Base-by-base conservation (phyloP, 1,140 invertebrate genomes). In the Drosophila tsacasi region DNA sequence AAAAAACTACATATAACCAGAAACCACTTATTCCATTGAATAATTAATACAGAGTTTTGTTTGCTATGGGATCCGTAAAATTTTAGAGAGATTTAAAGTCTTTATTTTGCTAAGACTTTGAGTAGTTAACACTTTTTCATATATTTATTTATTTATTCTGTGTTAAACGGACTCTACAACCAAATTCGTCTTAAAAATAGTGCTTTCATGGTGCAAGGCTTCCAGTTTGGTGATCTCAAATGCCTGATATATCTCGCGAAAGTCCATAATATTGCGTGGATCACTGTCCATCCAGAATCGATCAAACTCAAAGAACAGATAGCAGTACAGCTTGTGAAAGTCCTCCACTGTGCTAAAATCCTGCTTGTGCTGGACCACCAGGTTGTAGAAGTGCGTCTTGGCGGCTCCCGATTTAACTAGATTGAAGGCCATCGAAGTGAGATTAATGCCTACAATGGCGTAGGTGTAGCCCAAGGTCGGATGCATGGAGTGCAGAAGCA, bases 271-370 rank as follows among this genome's bases (percentile, higher is more conserved):
- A 93, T 98, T 97, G 68, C 95, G 95, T 1, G 98, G 98, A 86
- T 98, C 98, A 32, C 97, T 97, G 64, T 97, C 95, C 52, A 98
- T 95, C 98, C 98, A 99, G 92, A 98, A 97, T 81, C 96, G 96
- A 93, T 99, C 97, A 94, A 99, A 99, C 91, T 98, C 96, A 86
- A 96, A 97, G 93, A 99, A 98, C 42, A 99, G 93, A 93, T 98
- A 98, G 94, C 97, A 98, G 94, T 99, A 99, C 84, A 99, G 96
- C 89, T 96, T 96, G 94, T 99, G 97, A 94, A 99, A 99, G 92
- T 97, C 95, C 91, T 96, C 95, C 37, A 99, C 93, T 0, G 81
- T 73, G 49, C 95, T 97, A 75, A 96, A 91, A 62, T 94, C 94
- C 37, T 90, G 84, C 79, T 95, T 95, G 23, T 81, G 76, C 30